Conservation (phyloP, 2,888 invertebrate genomes). For the Bellardia pandia region DNA sequence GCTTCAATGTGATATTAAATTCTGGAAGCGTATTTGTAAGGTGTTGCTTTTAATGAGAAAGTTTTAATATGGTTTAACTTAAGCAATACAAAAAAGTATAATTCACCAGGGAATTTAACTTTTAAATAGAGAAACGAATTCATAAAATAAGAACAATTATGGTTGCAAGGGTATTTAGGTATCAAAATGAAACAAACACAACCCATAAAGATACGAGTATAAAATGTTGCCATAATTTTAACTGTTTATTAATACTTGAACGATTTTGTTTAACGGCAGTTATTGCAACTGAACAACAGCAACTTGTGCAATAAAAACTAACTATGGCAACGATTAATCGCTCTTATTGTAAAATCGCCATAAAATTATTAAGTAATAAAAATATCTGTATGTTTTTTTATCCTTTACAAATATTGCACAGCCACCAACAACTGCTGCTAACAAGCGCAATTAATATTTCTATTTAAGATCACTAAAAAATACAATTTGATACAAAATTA, state of each 20-base stretch:
- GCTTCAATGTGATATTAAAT: conserved; percentile 58
- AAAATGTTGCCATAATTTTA: conserved; percentile 61
- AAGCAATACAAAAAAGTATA: conserved; percentile 20
- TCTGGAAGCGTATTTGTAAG: conserved; percentile 73
- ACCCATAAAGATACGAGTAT: conserved; percentile 6
- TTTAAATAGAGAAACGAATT: conserved; percentile 29
- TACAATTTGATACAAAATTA: conserved; percentile 21
- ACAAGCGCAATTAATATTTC: background rate
- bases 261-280: conserved; percentile 25
- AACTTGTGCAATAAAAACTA: conserved; percentile 38
- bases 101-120: conserved; percentile 46
- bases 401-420: conserved; percentile 34
- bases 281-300: conserved; percentile 19
- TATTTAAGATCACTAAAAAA: background rate
- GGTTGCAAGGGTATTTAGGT: conserved; percentile 51
- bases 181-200: conserved; percentile 23
- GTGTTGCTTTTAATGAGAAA: conserved; percentile 73
- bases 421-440: conserved; percentile 40
- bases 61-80: conserved; percentile 62
- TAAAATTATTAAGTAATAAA: conserved; percentile 68
- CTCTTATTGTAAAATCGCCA: conserved; percentile 56
- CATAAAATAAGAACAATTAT: conserved; percentile 59
- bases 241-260: conserved; percentile 53
- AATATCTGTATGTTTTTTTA: conserved; percentile 60
- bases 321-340: conserved; percentile 54